Base-by-base conservation (phyloP, 2,113 vertebrate species). In the Engraulis encrasicolus region DNA sequence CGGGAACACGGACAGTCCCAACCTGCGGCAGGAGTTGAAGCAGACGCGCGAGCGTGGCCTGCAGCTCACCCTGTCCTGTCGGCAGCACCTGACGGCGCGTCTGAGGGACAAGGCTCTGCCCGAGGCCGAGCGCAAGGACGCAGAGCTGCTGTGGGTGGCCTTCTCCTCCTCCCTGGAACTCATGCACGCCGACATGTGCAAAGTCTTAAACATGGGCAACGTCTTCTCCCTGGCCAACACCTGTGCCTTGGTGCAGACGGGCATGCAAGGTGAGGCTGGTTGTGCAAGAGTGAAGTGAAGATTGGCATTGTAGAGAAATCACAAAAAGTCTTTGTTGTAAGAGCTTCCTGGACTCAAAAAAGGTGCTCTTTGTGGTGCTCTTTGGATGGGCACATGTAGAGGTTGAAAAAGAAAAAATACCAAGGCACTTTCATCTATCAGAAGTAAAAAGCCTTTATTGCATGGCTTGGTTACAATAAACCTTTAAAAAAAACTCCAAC, bases 111-210 rank as follows among this genome's bases (percentile, higher is more conserved):
- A 94, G 82, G 88, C 87, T 78, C 89, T 96, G 78, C 88, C 92
- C 0, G 86, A 88, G 48, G 92, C 92, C 40, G 90, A 95, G 58
- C 91, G 94, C 0, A 91, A 85, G 85, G 92, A 94, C 87, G 90
- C 93, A 86, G 96, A 96, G 88, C 92, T 94, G 52, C 94, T 95
- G 12, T 96, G 96, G 96, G 95, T 96, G 86, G 88, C 93, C 80
- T 96, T 96, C 92, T 95, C 95, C 82, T 94, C 94, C 84, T 92
- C 93, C 83, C 86, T 96, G 50, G 96, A 96, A 88, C 93, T 95
- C 40, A 88, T 96, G 34, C 93, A 96, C 17, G 78, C 91, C n/a
- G 96, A 96, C 90, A 95, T 96, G 95, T 94, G 95, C 84, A 96
- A 95, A 82, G 95, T 96, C 83, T 94, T 92, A 82, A 91, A 89